phyloP scores from a whole-genome alignment of 92 coral and sea anemone species.

The Diadumene lineata region DNA sequence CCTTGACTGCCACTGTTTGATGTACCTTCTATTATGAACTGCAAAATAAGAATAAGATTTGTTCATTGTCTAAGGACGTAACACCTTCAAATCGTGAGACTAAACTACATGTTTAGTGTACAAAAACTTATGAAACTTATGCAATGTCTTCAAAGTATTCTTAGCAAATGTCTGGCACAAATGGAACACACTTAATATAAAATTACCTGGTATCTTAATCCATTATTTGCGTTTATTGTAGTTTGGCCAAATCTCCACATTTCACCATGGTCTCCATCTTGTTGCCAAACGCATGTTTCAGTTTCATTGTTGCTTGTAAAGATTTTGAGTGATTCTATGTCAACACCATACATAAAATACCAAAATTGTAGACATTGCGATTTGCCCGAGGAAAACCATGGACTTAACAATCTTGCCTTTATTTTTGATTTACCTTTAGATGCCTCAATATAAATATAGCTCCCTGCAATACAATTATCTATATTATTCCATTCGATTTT shows the following conservation, averaged over 20 bases:
- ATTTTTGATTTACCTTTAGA: slow-evolving; percentile 26
- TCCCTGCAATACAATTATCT: too few relatives aligned
- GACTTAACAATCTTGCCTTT: slow-evolving; percentile 52
- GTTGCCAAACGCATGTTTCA: slow-evolving; percentile 43
- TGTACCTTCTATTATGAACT: slow-evolving; percentile 56
- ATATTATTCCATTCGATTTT: too few relatives aligned
- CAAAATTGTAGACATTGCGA: slow-evolving; percentile 60
- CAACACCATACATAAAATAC: slow-evolving; percentile 57
- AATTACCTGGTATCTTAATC: too few relatives aligned
- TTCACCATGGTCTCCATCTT: slow-evolving; percentile 37
- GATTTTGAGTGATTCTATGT: slow-evolving; percentile 42
- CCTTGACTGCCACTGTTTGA: slow-evolving; percentile 43
- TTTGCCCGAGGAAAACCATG: slow-evolving; percentile 36
- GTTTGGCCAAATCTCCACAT: slow-evolving; percentile 61
- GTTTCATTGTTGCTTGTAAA: slow-evolving; percentile 41
- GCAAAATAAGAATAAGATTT: background rate
- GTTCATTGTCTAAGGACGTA: background rate
- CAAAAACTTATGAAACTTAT: too few relatives aligned
- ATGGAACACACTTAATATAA: too few relatives aligned
- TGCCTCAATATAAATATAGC: slow-evolving; percentile 54
- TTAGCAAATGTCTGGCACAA: too few relatives aligned
- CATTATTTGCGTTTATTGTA: too few relatives aligned
- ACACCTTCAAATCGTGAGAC: slow-evolving; percentile 2
- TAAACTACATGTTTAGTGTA: too few relatives aligned
- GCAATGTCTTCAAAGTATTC: too few relatives aligned